Evolutionary conservation across 1,140 invertebrate species (phyloP).

Genomic region (Brachionus rubens): DNA sequence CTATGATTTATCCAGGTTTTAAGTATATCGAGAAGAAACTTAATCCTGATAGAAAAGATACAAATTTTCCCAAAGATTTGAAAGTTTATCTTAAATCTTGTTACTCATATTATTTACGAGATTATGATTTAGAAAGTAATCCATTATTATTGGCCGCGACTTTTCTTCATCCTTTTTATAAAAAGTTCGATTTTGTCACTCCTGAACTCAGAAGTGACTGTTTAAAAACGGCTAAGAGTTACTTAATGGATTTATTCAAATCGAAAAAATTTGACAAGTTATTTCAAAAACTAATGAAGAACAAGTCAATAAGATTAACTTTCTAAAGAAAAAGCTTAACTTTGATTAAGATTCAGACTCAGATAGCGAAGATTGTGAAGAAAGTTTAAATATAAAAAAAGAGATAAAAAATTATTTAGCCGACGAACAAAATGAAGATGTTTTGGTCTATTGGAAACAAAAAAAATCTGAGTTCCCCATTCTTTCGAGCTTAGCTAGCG

Average conservation of each 20-base stretch:
- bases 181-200: too few relatives aligned
- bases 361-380: constrained; percentile 2
- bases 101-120: too few relatives aligned
- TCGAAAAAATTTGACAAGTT: too few relatives aligned
- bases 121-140: too few relatives aligned
- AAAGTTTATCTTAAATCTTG: constrained; percentile 10
- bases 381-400: constrained; percentile 1
- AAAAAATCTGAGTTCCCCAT: neutral
- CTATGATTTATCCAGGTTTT: constrained; percentile 12
- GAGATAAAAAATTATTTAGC: constrained; percentile 14
- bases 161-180: too few relatives aligned
- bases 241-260: too few relatives aligned
- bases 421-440: neutral
- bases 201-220: too few relatives aligned
- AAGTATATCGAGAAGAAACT: constrained; percentile 1
- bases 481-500: neutral
- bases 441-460: neutral
- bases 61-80: constrained; percentile 8
- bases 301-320: too few relatives aligned
- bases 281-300: too few relatives aligned
- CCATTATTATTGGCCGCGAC: too few relatives aligned
- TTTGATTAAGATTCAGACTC: constrained; percentile 1
- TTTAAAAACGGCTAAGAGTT: too few relatives aligned
- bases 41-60: neutral
- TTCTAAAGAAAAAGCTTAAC: too few relatives aligned